phyloP scores from a whole-genome alignment of 2,888 invertebrate species.

The Spodoptera littoralis region DNA sequence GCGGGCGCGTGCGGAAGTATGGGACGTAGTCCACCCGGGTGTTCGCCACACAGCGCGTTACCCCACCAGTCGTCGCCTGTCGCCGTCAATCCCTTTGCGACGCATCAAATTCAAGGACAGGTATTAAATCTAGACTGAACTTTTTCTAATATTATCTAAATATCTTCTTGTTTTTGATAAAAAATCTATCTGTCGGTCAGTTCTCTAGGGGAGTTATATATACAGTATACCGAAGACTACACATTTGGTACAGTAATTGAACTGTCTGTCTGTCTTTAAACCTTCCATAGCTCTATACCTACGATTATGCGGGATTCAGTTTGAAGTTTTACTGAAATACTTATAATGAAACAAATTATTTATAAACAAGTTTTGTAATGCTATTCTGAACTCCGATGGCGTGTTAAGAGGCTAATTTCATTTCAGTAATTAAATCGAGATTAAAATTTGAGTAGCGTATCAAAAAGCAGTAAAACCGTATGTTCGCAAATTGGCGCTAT shows the following conservation, averaged over 20 bases:
- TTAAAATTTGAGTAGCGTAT: slow-evolving; percentile 84
- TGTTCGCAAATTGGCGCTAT: slow-evolving; percentile 75
- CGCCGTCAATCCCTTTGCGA: slow-evolving; percentile 77
- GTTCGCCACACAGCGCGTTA: slow-evolving; percentile 77
- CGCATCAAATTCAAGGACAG: slow-evolving; percentile 84
- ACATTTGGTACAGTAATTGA: no score
- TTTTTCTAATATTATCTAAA: neutral
- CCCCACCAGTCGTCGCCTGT: slow-evolving; percentile 81
- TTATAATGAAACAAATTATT: slow-evolving; percentile 18
- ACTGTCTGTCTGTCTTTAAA: no score
- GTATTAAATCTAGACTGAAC: slow-evolving; percentile 57
- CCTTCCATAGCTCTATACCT: no score
- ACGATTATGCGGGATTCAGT: neutral
- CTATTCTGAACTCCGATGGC: slow-evolving; percentile 57
- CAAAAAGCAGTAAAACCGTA: slow-evolving; percentile 79
- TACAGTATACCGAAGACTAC: no score
- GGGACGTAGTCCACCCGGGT: slow-evolving; percentile 80
- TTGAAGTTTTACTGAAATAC: neutral
- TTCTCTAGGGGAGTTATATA: no score
- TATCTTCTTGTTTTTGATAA: no score
- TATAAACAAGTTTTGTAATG: slow-evolving; percentile 52
- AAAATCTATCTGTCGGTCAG: no score
- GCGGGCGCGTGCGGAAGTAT: slow-evolving; percentile 74
- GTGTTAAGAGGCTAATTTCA: slow-evolving; percentile 71
- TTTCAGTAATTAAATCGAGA: slow-evolving; percentile 81